A percentile compares a stretch with the other conserved stretches of the same genome.
Conservation (phyloP, 2,888 invertebrate genomes). For the Perithous albicinctus region DNA sequence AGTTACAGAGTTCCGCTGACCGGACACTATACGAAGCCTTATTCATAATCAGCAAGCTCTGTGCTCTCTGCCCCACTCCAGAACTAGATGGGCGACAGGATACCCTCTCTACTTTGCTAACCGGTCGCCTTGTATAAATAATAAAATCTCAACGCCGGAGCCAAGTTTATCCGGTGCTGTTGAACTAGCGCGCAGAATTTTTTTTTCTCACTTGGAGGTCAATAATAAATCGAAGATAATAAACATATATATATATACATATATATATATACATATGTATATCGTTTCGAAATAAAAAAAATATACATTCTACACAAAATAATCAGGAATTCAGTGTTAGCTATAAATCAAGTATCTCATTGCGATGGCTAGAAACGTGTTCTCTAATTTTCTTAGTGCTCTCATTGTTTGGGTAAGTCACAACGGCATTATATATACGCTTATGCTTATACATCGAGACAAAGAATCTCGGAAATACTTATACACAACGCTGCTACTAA, state of each 20-base stretch:
- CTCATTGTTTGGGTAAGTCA: constrained; percentile 52
- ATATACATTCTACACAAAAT: neutral
- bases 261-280: no score
- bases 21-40: neutral
- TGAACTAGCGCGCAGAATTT: constrained; percentile 22
- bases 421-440: neutral
- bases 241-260: no score
- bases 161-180: constrained; percentile 45
- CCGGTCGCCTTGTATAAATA: constrained; percentile 56
- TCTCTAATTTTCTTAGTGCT: constrained; percentile 9
- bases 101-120: constrained; percentile 50
- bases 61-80: constrained; percentile 50
- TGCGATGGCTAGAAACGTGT: constrained; percentile 36
- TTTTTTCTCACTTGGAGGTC: neutral
- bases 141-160: constrained; percentile 52
- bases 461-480: neutral
- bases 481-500: neutral
- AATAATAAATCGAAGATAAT: neutral
- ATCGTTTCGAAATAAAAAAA: no score
- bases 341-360: neutral
- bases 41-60: neutral
- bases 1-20: neutral
- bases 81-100: constrained; percentile 33
- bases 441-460: neutral
- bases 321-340: constrained; percentile 12